These are phyloP conservation scores for Aspidiotus destructor DNA, from an alignment of 2,888 invertebrate genomes.

Conservation along the genomic window DNA sequence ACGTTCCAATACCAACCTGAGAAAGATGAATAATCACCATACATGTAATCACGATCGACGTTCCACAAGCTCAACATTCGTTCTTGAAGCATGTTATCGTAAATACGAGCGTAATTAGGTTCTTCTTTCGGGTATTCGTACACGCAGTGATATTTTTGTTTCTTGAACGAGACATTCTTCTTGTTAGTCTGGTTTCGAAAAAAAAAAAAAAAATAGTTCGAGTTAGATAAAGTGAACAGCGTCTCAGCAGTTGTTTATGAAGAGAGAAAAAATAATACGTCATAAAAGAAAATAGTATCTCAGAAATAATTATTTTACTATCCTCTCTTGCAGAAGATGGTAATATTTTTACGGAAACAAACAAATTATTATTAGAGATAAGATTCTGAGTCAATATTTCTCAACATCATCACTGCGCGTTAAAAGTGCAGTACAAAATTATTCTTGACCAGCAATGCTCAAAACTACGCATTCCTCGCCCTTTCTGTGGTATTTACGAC, in stretches of 20 bases:
- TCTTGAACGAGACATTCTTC: conserved; percentile 69
- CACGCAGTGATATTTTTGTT: conserved; percentile 72
- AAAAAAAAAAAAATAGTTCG: neutral
- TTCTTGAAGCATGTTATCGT: conserved; percentile 21
- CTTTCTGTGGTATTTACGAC: too few species aligned
- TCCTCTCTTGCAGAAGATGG: too few species aligned
- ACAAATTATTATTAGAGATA: too few species aligned
- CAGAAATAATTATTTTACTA: too few species aligned
- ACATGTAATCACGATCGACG: conserved; percentile 20
- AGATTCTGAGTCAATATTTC: too few species aligned
- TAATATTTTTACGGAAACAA: too few species aligned
- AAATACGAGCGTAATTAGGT: conserved; percentile 39
- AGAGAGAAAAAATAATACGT: neutral
- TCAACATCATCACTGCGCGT: too few species aligned
- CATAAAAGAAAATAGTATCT: neutral
- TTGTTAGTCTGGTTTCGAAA: conserved; percentile 44
- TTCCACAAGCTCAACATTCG: conserved; percentile 17
- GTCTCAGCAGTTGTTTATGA: too few species aligned
- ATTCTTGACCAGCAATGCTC: too few species aligned
- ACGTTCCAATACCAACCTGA: conserved; percentile 46
- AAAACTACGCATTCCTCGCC: too few species aligned
- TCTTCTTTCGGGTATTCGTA: conserved; percentile 74
- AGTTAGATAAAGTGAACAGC: neutral
- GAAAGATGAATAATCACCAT: conserved; percentile 47
- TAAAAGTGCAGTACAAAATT: too few species aligned